Percentiles rank a stretch among this genome's conserved stretches.
Evolutionary conservation across 1,140 invertebrate genomes (phyloP).

Genomic region (Dendrolimus kikuchii): DNA sequence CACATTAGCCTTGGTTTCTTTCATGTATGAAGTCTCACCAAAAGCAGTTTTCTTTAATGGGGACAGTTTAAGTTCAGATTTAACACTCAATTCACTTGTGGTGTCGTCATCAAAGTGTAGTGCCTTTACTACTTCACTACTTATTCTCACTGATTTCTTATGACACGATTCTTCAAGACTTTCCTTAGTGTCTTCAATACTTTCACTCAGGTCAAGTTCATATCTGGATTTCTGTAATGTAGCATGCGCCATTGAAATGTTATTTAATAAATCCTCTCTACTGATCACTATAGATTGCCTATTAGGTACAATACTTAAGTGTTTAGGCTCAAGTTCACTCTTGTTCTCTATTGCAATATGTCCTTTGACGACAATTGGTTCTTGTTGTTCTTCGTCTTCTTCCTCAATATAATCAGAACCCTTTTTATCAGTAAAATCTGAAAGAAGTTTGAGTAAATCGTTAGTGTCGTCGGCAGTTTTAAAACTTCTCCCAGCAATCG

Average conservation of each 20-base stretch:
- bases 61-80: constrained; percentile 20
- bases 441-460: constrained; percentile 46
- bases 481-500: constrained; percentile 10
- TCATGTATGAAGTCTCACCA: constrained; percentile 37
- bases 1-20: constrained; percentile 38
- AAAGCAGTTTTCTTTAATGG: constrained; percentile 45
- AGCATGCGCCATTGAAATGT: constrained; percentile 45
- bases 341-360: constrained; percentile 15
- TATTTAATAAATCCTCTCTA: constrained; percentile 42
- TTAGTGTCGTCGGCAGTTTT: constrained; percentile 44
- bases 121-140: constrained; percentile 48
- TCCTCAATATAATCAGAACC: constrained; percentile 4
- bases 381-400: constrained; percentile 5
- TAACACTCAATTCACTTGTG: constrained; percentile 20
- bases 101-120: constrained; percentile 44
- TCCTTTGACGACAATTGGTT: constrained; percentile 3
- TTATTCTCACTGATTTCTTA: constrained; percentile 29
- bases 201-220: constrained; percentile 28
- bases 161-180: constrained; percentile 7
- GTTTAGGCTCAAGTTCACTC: constrained; percentile 17
- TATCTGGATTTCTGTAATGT: constrained; percentile 30
- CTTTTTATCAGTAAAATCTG: constrained; percentile 37
- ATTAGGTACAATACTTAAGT: constrained; percentile 29
- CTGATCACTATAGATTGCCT: constrained; percentile 37
- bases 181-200: constrained; percentile 19